Evolutionary conservation across 2,113 vertebrate genomes (phyloP), one percentile per base, ranked within the genome.

Genomic region (Caretta caretta): DNA sequence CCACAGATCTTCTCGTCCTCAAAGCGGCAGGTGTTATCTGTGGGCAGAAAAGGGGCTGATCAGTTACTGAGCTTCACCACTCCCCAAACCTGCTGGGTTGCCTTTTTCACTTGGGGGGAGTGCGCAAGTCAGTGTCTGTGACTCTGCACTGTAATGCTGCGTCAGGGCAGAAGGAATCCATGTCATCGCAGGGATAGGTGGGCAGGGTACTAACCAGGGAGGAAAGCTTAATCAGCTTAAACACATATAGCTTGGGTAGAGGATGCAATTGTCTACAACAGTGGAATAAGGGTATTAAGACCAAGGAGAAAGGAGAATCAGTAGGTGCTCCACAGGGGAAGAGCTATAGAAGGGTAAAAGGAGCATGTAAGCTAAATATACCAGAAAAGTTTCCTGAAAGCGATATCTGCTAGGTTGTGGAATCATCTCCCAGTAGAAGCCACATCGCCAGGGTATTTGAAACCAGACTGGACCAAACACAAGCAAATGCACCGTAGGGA

Each of bases 1-100:
- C 99, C 99, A 1, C 99, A 99, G 89, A 99, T 99, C 88, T 99
- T 98, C 85, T 99, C 98, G 0, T 99, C 99, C 95, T 99, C 99
- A 57, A 99, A 99, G 75, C 99, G 99, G 83, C 99, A 99, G 76
- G 99, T 99, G 46, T 99, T 99, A 87, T 99, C 99, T 99, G 93
- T 0, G 59, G 90, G 72, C 49, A 79, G 35, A 57, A 57, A 48
- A 94, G 17, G 53, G 59, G 31, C 35, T 82, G 80, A 65, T 97
- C 76, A 93, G 75, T 42, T 57, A 51, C 1, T 0, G 35, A 35
- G 53, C 87, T 80, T 35, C 72, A 24, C 29, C 53, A n/a, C 19
- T 78, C 38, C 65, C 48, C 48, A 6, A 1, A 48, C 42, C 87
- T 72, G 80, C n/a, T 2, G 19, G n/a, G 22, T 38, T 38, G 65